Base-by-base conservation (phyloP, 2,113 vertebrate genomes). In the Chroicocephalus ridibundus region DNA sequence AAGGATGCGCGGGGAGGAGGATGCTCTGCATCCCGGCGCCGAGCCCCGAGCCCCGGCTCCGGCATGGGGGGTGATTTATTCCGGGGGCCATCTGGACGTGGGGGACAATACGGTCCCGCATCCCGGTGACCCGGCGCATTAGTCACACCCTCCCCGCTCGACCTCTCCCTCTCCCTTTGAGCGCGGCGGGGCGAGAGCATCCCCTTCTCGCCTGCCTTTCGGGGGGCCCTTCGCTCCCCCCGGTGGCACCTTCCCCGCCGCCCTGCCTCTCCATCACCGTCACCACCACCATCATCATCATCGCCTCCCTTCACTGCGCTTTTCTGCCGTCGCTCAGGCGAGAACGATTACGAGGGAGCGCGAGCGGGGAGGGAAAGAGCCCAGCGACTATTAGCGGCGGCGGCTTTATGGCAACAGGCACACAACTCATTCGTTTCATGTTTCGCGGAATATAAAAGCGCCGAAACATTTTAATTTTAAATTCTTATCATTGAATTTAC, bases 61-160 rank as follows among this genome's bases (percentile, higher is more conserved):
- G 62, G 69, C 62, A 38, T 5, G 49, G 82, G 91, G 93, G 93
- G 88, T 98, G 98, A 98, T 99, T 99, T 98, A 98, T 98, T 98
- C 98, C 90, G 66, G 96, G 98, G 98, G 96, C 98, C 98, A 98
- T 98, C 98, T 97, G 98, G 98, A 98, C 97, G 94, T 94, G 90
- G 96, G 96, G 98, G 98, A 99, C 98, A 99, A 98, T 98, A 96
- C 74, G 94, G 97, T 97, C 96, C 97, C 93, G 79, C 95, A 93
- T 98, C 97, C 98, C 96, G 95, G 97, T 99, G 98, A 98, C 98
- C 97, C 42, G 90, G 95, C 92, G 79, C 97, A 98, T 99, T 99
- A 99, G 98, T 99, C 99, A 99, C 98, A 99, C 98, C 97, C 98
- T 98, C 98, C 97, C 97, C 94, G 88, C 97, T 97, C 90, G 97